Evolutionary conservation across 1,140 invertebrate species (phyloP).

Genomic region (Drosophila nannoptera): DNA sequence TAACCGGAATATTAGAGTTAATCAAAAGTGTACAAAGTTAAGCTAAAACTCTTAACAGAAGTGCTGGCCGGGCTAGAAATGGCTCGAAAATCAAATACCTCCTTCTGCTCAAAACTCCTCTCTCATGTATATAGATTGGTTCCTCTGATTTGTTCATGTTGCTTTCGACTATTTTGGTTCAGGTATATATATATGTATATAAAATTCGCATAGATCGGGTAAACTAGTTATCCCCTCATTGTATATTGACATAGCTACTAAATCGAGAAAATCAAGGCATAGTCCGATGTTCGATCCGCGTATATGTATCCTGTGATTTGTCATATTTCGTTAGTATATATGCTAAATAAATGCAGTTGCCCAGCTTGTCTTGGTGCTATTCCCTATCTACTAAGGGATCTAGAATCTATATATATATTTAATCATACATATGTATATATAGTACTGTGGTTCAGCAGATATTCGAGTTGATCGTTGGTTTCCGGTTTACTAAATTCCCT

Average conservation of each 20-base stretch:
- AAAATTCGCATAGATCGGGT: conserved; percentile 40
- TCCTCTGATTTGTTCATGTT: not conserved
- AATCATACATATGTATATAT: not conserved
- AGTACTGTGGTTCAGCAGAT: conserved; percentile 26
- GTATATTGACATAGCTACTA: conserved; percentile 63
- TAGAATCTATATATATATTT: conserved; percentile 4
- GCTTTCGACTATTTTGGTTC: not conserved
- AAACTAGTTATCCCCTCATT: conserved; percentile 35
- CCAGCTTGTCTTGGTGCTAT: conserved; percentile 27
- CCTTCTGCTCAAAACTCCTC: too few relatives aligned
- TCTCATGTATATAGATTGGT: too few relatives aligned
- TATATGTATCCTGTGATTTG: conserved; percentile 25
- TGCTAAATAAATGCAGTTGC: conserved; percentile 37
- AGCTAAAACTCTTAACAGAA: conserved; percentile 1
- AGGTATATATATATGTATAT: conserved; percentile 7
- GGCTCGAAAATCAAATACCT: not conserved
- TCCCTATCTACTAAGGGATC: not conserved
- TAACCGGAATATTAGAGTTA: conserved; percentile 5
- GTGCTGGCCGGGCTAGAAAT: not conserved
- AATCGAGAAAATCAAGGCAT: conserved; percentile 54
- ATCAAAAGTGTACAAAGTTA: conserved; percentile 31
- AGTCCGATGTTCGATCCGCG: conserved; percentile 21
- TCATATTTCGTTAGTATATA: conserved; percentile 14
- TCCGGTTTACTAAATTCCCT: conserved; percentile 16
- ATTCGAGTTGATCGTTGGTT: conserved; percentile 35